phyloP scores from a whole-genome alignment of 2,113 vertebrate genomes.

The Plestiodon gilberti region DNA sequence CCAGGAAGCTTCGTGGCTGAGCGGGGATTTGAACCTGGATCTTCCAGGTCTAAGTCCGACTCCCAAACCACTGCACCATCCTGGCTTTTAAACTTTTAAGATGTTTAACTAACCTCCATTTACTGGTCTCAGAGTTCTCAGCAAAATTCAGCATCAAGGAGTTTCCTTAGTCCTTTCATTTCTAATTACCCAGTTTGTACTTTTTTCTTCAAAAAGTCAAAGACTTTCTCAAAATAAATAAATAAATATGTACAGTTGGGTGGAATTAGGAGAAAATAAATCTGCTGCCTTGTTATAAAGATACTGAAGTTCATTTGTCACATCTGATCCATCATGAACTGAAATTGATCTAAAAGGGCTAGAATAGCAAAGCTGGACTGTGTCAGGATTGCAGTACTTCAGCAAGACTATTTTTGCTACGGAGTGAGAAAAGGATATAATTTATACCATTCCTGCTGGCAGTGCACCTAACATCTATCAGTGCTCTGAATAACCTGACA shows the following conservation, averaged over 20 bases:
- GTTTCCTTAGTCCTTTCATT: not conserved
- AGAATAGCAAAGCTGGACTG: not conserved
- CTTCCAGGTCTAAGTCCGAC: no score
- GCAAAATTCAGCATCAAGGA: not conserved
- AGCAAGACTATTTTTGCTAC: not conserved
- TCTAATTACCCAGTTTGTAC: not conserved
- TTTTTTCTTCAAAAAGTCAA: not conserved
- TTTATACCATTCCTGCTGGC: not conserved
- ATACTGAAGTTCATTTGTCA: not conserved
- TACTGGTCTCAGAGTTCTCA: not conserved
- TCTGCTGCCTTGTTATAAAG: not conserved
- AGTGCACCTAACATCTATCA: not conserved
- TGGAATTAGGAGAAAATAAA: not conserved
- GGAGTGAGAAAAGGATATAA: not conserved
- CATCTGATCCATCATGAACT: not conserved
- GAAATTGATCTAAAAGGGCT: not conserved
- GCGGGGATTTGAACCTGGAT: no score
- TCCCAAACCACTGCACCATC: no score
- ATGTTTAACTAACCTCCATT: no score
- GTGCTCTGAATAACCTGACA: not conserved
- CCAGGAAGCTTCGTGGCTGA: no score
- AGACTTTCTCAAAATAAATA: no score
- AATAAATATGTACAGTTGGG: not conserved
- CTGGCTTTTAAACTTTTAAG: no score
- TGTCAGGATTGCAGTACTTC: not conserved